These are phyloP conservation scores for Paracentrotus lividus DNA, from an alignment of 53 echinoderm and acorn worm species.

Conservation along the genomic window DNA sequence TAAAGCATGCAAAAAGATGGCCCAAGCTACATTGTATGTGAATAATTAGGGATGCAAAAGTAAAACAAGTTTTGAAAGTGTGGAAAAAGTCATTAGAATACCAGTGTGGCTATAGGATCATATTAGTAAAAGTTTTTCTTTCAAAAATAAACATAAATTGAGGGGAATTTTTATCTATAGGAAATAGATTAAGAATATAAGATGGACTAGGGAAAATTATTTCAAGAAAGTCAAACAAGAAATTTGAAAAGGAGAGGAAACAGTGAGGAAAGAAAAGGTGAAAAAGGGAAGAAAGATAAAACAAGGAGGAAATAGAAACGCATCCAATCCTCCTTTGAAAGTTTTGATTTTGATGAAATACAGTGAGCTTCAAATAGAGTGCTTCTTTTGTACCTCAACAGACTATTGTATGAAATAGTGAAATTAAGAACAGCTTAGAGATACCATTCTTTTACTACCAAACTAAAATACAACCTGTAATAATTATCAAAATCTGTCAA, in stretches of 20 bases:
- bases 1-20: background rate
- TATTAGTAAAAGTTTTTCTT: background rate
- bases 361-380: background rate
- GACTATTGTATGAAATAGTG: background rate
- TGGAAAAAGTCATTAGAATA: too few species aligned
- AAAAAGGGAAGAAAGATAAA: background rate
- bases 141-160: background rate
- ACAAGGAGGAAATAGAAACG: background rate
- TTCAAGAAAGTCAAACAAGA: background rate
- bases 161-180: background rate
- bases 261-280: background rate
- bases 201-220: background rate
- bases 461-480: too few species aligned
- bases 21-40: background rate
- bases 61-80: too few species aligned
- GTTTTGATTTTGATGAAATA: background rate
- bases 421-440: too few species aligned
- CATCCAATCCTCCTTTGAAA: background rate
- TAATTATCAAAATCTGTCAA: too few species aligned
- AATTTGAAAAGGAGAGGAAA: background rate
- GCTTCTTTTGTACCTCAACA: background rate
- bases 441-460: background rate
- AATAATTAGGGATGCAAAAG: background rate
- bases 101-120: too few species aligned
- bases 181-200: background rate